Evolutionary conservation across 2,797 vertebrate species (phyloP).

Genomic region (Ctenopoma kingsleyae): DNA sequence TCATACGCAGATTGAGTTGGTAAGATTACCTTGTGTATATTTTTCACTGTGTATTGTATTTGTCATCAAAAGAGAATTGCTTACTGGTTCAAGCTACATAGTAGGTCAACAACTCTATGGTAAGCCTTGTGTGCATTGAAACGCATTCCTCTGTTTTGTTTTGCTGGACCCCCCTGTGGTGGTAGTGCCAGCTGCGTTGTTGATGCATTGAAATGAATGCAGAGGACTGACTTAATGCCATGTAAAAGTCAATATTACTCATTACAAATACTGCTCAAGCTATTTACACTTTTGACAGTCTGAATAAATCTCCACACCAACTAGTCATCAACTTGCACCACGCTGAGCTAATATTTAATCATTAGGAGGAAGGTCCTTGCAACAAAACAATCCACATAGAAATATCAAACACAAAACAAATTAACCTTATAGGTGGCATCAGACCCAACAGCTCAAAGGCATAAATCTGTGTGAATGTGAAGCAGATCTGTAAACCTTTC

Average conservation of each 20-base stretch:
- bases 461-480: not conserved
- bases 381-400: not conserved
- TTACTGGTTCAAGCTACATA: not conserved
- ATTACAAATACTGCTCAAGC: not conserved
- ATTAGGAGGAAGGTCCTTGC: not conserved
- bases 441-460: constrained; percentile 4
- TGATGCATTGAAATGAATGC: too few relatives aligned
- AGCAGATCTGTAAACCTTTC: constrained; percentile 9
- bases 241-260: not conserved
- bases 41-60: not conserved
- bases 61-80: too few relatives aligned
- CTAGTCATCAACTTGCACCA: not conserved
- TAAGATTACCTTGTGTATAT: not conserved
- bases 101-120: not conserved
- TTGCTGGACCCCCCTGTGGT: too few relatives aligned
- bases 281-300: not conserved
- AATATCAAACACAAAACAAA: not conserved
- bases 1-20: not conserved
- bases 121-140: too few relatives aligned
- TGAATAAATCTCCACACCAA: not conserved
- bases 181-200: too few relatives aligned
- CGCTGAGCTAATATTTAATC: not conserved
- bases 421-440: not conserved
- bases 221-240: not conserved
- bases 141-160: too few relatives aligned